phyloP scores from a whole-genome alignment of 1,140 invertebrate genomes.

The Cherax destructor region DNA sequence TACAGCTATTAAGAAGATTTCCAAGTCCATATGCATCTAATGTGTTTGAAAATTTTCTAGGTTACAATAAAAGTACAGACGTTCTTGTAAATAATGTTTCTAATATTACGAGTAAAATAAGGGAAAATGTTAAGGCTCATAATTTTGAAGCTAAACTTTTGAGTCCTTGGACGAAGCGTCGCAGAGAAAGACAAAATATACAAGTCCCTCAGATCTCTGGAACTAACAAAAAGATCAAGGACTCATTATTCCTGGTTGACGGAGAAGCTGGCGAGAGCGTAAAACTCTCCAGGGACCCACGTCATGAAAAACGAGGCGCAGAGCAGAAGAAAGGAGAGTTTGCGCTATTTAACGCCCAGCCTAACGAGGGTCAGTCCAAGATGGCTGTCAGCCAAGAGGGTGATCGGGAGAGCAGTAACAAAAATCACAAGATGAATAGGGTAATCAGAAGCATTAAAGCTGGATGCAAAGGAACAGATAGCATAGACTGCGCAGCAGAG shows the following conservation, averaged over 20 bases:
- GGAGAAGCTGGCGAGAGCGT: conserved; percentile 13
- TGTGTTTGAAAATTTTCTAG: neutral
- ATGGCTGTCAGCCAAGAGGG: conserved; percentile 26
- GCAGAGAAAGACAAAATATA: neutral
- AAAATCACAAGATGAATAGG: neutral
- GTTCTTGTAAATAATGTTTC: neutral
- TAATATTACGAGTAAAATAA: neutral
- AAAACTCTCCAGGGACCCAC: neutral
- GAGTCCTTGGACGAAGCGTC: neutral
- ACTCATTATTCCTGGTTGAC: conserved; percentile 33
- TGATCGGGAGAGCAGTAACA: neutral
- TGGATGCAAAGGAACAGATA: neutral
- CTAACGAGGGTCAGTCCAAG: neutral
- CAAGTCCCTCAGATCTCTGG: no score
- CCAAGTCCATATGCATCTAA: neutral
- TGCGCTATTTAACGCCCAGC: neutral
- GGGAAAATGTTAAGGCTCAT: neutral
- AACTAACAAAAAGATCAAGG: neutral
- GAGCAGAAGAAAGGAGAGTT: conserved; percentile 19
- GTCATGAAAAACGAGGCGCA: conserved; percentile 11
- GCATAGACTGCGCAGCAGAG: neutral
- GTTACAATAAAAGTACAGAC: neutral
- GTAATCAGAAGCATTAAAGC: neutral
- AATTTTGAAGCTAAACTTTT: neutral
- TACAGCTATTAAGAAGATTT: neutral